Conservation (phyloP, 92 coral and sea anemone genomes). For the Palythoa grandis region DNA sequence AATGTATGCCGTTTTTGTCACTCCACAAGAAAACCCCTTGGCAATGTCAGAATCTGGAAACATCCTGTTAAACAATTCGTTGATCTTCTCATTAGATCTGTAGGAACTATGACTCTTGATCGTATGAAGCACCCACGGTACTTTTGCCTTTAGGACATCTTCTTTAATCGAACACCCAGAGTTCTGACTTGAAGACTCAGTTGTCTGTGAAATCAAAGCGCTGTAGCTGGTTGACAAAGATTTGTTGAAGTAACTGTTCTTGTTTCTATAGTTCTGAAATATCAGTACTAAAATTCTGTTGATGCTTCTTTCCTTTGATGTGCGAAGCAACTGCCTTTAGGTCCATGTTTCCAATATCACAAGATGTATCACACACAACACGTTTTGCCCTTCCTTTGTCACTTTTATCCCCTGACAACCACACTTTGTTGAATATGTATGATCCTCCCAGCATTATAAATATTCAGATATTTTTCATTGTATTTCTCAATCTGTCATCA, state of each 20-base stretch:
- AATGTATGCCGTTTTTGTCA: conserved; percentile 49
- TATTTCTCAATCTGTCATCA: too few relatives aligned
- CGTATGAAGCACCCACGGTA: neutral
- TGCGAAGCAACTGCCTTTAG: too few relatives aligned
- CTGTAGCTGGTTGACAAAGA: neutral
- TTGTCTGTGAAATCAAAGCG: neutral
- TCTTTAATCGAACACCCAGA: neutral
- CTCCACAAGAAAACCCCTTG: conserved; percentile 49
- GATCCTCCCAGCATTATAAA: too few relatives aligned
- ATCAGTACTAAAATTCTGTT: neutral
- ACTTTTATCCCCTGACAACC: too few relatives aligned
- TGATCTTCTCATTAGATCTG: too few relatives aligned
- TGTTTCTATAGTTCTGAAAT: neutral
- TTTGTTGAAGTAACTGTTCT: neutral
- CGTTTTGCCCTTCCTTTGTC: neutral
- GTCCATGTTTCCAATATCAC: too few relatives aligned
- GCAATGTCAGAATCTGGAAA: conserved; percentile 59
- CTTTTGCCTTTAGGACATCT: neutral
- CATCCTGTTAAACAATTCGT: conserved; percentile 44
- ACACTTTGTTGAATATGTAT: too few relatives aligned
- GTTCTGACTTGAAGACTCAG: neutral
- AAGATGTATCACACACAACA: too few relatives aligned
- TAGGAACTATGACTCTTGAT: too few relatives aligned
- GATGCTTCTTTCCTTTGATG: too few relatives aligned
- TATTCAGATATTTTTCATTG: too few relatives aligned